Base-by-base conservation (phyloP, 2,888 invertebrate genomes). In the Chorisops tibialis region DNA sequence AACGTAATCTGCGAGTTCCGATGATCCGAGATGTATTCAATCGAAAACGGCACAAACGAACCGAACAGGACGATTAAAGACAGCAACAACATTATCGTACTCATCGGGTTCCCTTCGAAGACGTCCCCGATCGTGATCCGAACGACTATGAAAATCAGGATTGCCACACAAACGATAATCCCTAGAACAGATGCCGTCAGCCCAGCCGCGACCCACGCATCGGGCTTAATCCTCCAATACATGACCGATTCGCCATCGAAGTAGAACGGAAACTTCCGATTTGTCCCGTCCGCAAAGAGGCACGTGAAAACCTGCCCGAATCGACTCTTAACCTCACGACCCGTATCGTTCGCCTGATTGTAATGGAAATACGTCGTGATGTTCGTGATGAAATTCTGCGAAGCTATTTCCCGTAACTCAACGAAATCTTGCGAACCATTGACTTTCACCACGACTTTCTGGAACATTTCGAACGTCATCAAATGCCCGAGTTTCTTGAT, bases 111-210 rank as follows among this genome's bases (percentile, higher is more conserved):
- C 4, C 87, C 87, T 71, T 88, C 88, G 21, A 88, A 80, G 11
- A 85, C 81, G 66, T 86, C 83, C 47, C 82, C 82, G 67, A 83
- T 80, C 65, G 85, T 85, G 50, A 87, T 81, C 35, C 87, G 80
- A 45, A 85, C 80, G 39, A 85, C 76, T 50, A 89, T 81, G 70
- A 88, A 89, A 51, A 83, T 80, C 24, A 85, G 78, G 47, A 88
- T 83, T 7, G 86, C 82, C 54, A 87, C 69, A 67, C 86, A 85
- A 47, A 87, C 82, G 2, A 87, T 73, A 21, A 84, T 81, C 1
- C 87, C 87, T 16, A 87, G 79, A 24, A 83, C 81, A n/a, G 87
- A 83, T 3, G 88, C 80, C 0, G 88, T 85, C 64, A 86, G 73
- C 58, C 85, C 82, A 12, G 85, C 83, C 30, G 83, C 83, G 50